Evolutionary conservation across 1,140 invertebrate genomes (phyloP), one percentile per base, ranked within the genome.

Genomic region (Chrysoperla carnea): DNA sequence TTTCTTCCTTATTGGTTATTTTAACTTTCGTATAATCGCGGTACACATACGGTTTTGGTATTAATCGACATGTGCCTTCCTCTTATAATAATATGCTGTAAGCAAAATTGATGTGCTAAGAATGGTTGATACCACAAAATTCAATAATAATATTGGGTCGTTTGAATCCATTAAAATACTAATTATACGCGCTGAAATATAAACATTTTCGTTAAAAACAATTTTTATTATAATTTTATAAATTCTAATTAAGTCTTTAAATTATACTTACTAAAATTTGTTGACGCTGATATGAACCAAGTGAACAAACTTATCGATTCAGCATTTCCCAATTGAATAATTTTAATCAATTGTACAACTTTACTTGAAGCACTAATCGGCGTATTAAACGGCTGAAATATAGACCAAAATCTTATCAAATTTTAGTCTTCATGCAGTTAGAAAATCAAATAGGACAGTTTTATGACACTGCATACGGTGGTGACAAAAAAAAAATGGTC

Each of bases 341-440:
- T 80, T 41, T 74, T 67, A 33, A 70, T 56, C 6, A 81, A 64
- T 50, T 81, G 78, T 13, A 74, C 63, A 6, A 76, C 57, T 66
- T 81, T 81, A 37, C 76, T 75, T 27, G 74, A 76, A 29, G 75
- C 72, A 47, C 76, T 77, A 43, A 81, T 66, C 6, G 77, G 77
- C 1, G 76, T 79, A 49, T 73, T 76, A 8, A 78, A 58, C 2
- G 76, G 74, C 76, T 80, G 52, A 58, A 70, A 47, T 48, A 38
- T 43, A 35, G n/a, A n/a, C n/a, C n/a, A n/a, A n/a, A n/a, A n/a
- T n/a, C n/a, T n/a, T n/a, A n/a, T n/a, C n/a, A n/a, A n/a, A n/a
- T n/a, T n/a, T n/a, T n/a, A n/a, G n/a, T n/a, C n/a, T n/a, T n/a
- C n/a, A n/a, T n/a, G n/a, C n/a, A n/a, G n/a, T n/a, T n/a, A n/a